These are phyloP conservation scores for Ichneumoninae sp. DNA, from an alignment of 2,888 invertebrate species.

Conservation along the genomic window DNA sequence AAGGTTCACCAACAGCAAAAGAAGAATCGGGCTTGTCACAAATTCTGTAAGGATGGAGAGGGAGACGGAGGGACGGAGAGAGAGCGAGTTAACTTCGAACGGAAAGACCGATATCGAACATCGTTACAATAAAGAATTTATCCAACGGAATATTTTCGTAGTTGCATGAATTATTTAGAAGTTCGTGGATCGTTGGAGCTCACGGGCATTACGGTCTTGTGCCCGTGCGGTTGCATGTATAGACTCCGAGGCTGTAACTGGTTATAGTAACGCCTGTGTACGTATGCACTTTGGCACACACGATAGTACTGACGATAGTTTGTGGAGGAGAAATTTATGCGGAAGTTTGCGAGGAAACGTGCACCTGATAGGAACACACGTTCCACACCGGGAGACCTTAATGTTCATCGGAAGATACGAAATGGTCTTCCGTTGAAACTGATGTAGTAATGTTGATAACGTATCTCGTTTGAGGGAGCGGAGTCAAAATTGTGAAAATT, in stretches of 20 bases:
- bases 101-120: constrained; percentile 27
- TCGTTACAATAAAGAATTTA: constrained; percentile 25
- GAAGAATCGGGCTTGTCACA: constrained; percentile 6
- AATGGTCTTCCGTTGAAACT: constrained; percentile 53
- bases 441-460: constrained; percentile 52
- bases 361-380: constrained; percentile 58
- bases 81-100: neutral
- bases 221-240: neutral
- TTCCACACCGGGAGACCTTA: constrained; percentile 46
- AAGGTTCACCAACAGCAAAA: constrained; percentile 16
- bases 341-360: constrained; percentile 63
- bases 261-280: constrained; percentile 16
- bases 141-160: constrained; percentile 36
- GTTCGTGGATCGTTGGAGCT: constrained; percentile 39
- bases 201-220: constrained; percentile 16
- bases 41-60: neutral
- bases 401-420: constrained; percentile 60
- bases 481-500: constrained; percentile 32
- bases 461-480: constrained; percentile 35
- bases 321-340: constrained; percentile 61
- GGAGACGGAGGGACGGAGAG: neutral
- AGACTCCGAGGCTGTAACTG: constrained; percentile 6
- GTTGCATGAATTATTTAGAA: constrained; percentile 46
- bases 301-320: constrained; percentile 42
- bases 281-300: constrained; percentile 42